These are phyloP conservation scores for Pogoniulus pusillus DNA, from an alignment of 2,797 vertebrate species.

Conservation along the genomic window DNA sequence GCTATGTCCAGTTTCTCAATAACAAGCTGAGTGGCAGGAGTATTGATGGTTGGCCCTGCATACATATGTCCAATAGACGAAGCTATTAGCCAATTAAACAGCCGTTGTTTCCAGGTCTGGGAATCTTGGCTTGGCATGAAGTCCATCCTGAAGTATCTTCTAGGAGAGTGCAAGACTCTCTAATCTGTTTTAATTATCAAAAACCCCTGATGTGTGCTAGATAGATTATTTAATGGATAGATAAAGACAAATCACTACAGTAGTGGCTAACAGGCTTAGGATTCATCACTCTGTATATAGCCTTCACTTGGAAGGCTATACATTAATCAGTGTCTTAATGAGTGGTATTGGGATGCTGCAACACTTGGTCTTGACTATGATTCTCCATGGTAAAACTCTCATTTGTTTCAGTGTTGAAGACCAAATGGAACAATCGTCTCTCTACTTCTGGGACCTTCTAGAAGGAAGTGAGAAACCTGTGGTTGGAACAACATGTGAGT, in stretches of 20 bases:
- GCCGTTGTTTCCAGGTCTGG: not conserved
- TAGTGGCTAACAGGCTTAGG: not conserved
- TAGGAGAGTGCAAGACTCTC: not conserved
- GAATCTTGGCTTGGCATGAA: not conserved
- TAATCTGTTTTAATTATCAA: not conserved
- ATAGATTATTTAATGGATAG: not conserved
- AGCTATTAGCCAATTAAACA: not conserved
- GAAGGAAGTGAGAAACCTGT: constrained; percentile 91
- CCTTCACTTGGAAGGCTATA: not conserved
- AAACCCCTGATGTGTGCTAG: not conserved
- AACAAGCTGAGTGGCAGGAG: not conserved
- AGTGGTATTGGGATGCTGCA: not conserved
- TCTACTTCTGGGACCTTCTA: constrained; percentile 89
- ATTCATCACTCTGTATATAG: not conserved
- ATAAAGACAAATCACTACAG: not conserved
- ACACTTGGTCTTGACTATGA: not conserved
- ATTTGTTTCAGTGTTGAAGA: constrained; percentile 80
- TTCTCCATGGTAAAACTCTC: not conserved
- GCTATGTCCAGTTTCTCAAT: not conserved
- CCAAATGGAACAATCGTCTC: constrained; percentile 89
- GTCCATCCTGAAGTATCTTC: not conserved
- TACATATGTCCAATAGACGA: not conserved
- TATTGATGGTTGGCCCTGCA: not conserved
- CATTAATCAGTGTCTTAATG: not conserved
- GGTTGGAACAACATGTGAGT: constrained; percentile 93